phyloP scores from a whole-genome alignment of 2,797 vertebrate species.

The Ctenopoma multispine region DNA sequence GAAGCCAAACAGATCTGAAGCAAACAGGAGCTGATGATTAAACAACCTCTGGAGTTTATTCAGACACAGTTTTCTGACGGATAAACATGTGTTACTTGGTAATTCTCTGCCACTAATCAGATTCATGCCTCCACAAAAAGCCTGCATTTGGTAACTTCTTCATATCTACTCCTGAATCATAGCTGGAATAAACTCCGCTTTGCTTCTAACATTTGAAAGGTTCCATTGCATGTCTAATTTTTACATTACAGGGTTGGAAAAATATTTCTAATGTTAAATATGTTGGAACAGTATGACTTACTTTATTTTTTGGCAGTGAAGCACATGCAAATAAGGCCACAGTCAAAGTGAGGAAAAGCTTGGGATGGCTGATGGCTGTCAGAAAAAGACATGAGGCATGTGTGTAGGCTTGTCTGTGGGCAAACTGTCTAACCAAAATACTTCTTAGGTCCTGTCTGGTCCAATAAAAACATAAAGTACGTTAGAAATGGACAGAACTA shows the following conservation, averaged over 20 bases:
- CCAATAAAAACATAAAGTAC: not conserved
- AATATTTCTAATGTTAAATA: not conserved
- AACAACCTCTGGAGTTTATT: conserved; percentile 20
- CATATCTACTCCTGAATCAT: conserved; percentile 14
- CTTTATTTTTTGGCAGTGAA: conserved; percentile 1
- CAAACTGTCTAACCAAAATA: not conserved
- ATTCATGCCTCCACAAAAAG: conserved; percentile 6
- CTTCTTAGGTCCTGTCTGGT: not conserved
- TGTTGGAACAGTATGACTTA: not conserved
- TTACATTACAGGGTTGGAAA: not conserved
- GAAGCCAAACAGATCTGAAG: conserved; percentile 4
- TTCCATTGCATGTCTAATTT: conserved; percentile 11
- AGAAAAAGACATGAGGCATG: conserved; percentile 4
- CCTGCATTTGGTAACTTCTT: not conserved
- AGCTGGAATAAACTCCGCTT: not conserved
- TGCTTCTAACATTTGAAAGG: conserved; percentile 8
- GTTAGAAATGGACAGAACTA: not conserved
- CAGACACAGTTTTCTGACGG: not conserved
- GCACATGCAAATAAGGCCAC: not conserved
- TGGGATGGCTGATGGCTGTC: conserved; percentile 4
- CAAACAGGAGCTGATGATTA: not conserved
- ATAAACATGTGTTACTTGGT: conserved; percentile 16
- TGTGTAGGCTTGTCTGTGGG: conserved; percentile 17
- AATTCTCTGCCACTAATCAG: not conserved
- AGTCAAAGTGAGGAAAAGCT: not conserved